Evolutionary conservation across 2,797 vertebrate species (phyloP), one percentile per base, ranked within the genome.

Genomic region (Gallinago solitaria): DNA sequence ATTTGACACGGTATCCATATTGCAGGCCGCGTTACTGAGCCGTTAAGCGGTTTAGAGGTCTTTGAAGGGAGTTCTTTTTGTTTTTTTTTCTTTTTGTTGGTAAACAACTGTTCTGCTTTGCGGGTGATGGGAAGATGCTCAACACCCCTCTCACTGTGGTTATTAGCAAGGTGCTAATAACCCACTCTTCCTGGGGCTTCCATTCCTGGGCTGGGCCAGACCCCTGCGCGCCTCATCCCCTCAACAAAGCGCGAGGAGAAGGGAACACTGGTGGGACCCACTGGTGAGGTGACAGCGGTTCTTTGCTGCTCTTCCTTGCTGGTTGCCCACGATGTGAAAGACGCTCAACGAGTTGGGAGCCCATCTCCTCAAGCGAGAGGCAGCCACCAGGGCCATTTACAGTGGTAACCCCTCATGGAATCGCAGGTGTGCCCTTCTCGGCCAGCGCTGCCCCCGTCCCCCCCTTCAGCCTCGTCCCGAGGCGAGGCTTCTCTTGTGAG

Each of bases 391-490:
- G 43, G 15, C 30, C 28, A 12, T 12, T 2, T 33, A 9, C 19
- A 3, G 6, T 59, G 1, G 51, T 2, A 30, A 9, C 4, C 1
- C 2, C 3, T 8, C 18, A 9, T 4, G 33, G 28, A 28, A 61
- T 12, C 33, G 47, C 84, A 83, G 74, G 61, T 67, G 60, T 47
- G 68, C 9, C 39, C 56, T 37, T 17, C 47, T 21, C 35, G 27
- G 21, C 18, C 18, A 16, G 41, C 45, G 9, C 21, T 45, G 32
- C 5, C 35, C 21, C 21, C 48, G 11, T 17, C 21, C 24, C 33
- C 16, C 39, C 39, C 37, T 51, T 59, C 61, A 20, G 70, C 39
- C 56, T 10, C 54, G 63, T 30, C 32, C 18, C 39, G 21, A 25
- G 30, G 21, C 30, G 32, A 24, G 51, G n/a, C 35, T 13, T 8